These are phyloP conservation scores for Melanotaenia trifasciata DNA, from an alignment of 2,797 vertebrate genomes.

Conservation along the genomic window DNA sequence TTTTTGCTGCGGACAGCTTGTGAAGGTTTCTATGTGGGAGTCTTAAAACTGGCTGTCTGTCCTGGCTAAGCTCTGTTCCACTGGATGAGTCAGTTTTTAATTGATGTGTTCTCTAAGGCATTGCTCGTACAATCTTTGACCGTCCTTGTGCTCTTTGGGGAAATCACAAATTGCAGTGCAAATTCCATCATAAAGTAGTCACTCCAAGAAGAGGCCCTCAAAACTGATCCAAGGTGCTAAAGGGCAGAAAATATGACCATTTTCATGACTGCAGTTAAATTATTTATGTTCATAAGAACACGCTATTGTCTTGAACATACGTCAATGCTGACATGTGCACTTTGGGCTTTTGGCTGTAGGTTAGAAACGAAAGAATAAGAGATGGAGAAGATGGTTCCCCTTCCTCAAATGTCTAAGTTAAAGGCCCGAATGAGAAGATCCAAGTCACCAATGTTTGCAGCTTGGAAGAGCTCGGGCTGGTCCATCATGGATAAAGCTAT, in stretches of 20 bases:
- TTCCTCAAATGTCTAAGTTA: conserved; percentile 91
- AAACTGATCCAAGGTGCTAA: conserved; percentile 72
- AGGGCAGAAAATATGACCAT: conserved; percentile 50
- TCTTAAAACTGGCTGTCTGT: conserved; percentile 47
- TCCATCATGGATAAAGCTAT: conserved; percentile 98
- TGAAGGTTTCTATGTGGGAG: conserved; percentile 40
- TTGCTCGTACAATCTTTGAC: conserved; percentile 82
- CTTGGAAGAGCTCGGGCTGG: conserved; percentile 98
- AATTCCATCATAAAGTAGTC: conserved; percentile 76
- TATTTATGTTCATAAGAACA: conserved; percentile 61
- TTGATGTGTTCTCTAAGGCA: conserved; percentile 86
- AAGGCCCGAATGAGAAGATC: conserved; percentile 96
- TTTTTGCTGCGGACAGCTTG: conserved; percentile 52
- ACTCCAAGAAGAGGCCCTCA: conserved; percentile 68
- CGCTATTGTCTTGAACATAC: conserved; percentile 26
- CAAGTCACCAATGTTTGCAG: conserved; percentile 96
- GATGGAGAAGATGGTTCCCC: conserved; percentile 12
- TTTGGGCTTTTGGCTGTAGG: conserved; percentile 79
- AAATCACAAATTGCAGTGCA: conserved; percentile 82
- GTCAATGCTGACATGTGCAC: conserved; percentile 61
- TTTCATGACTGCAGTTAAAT: conserved; percentile 47
- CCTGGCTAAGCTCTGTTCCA: conserved; percentile 71
- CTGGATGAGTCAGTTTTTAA: conserved; percentile 78
- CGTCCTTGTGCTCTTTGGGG: conserved; percentile 83
- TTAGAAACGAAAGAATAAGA: conserved; percentile 36